A percentile compares a stretch with the other conserved stretches of the same genome.
Evolutionary conservation across 2,888 invertebrate species (phyloP).

Genomic region (Drosophila macrospina): DNA sequence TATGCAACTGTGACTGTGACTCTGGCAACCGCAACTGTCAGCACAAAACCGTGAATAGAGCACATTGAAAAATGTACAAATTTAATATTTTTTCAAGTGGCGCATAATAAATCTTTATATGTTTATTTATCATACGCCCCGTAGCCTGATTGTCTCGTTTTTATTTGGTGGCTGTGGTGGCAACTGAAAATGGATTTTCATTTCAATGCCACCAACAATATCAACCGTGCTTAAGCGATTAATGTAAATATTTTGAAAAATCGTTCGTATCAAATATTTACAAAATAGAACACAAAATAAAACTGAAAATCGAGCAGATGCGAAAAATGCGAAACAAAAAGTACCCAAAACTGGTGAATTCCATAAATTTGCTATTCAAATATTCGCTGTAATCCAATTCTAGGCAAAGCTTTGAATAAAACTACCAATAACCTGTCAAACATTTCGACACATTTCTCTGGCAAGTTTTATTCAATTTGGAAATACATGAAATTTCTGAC

Average conservation of each 20-base stretch:
- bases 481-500: slow-evolving; percentile 14
- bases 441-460: slow-evolving; percentile 28
- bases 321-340: slow-evolving; percentile 29
- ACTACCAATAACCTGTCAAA: slow-evolving; percentile 21
- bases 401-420: background rate
- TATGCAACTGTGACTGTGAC: slow-evolving; percentile 17
- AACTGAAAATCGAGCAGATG: slow-evolving; percentile 19
- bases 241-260: slow-evolving; percentile 49
- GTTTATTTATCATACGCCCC: slow-evolving; percentile 61
- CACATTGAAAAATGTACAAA: slow-evolving; percentile 17
- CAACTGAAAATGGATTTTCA: slow-evolving; percentile 42
- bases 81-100: slow-evolving; percentile 49
- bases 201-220: slow-evolving; percentile 27
- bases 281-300: slow-evolving; percentile 16
- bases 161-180: slow-evolving; percentile 6
- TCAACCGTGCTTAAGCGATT: slow-evolving; percentile 39
- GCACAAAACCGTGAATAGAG: background rate
- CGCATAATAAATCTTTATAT: slow-evolving; percentile 57
- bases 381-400: slow-evolving; percentile 29
- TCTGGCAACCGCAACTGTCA: slow-evolving; percentile 46
- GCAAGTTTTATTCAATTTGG: slow-evolving; percentile 50
- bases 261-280: slow-evolving; percentile 17
- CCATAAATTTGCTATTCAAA: slow-evolving; percentile 22
- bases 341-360: slow-evolving; percentile 20
- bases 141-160: slow-evolving; percentile 36